Conservation (phyloP, 2,113 vertebrate genomes). For the Lepisosteus osseus region DNA sequence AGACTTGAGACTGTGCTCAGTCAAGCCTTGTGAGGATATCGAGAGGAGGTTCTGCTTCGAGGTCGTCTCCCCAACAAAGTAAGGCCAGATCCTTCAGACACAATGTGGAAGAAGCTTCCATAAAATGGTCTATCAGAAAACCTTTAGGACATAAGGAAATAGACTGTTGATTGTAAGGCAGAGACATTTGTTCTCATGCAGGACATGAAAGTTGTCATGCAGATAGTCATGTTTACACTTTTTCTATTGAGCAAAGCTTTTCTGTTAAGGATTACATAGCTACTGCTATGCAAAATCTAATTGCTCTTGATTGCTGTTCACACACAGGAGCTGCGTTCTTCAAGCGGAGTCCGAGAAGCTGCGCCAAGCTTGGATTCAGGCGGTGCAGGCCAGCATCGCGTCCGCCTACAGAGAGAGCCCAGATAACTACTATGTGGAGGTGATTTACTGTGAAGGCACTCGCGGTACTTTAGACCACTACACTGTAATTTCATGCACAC, state of each 20-base stretch:
- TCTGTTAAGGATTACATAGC: too few species aligned
- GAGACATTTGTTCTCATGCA: too few species aligned
- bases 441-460: slow-evolving; percentile 34
- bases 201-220: too few species aligned
- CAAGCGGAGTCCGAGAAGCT: slow-evolving; percentile 95
- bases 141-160: too few species aligned
- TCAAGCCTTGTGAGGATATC: slow-evolving; percentile 93
- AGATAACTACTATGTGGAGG: slow-evolving; percentile 84
- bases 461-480: too few species aligned
- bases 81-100: slow-evolving; percentile 40
- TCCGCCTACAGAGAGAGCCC: slow-evolving; percentile 93
- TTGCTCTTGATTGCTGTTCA: not conserved
- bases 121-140: too few species aligned
- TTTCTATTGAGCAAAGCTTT: too few species aligned
- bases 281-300: too few species aligned
- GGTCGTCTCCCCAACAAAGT: slow-evolving; percentile 95
- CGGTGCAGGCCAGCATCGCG: slow-evolving; percentile 93
- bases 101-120: too few species aligned
- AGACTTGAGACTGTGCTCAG: slow-evolving; percentile 88
- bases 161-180: too few species aligned
- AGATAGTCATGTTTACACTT: too few species aligned
- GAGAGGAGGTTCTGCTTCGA: slow-evolving; percentile 97
- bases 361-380: slow-evolving; percentile 90
- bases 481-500: too few species aligned
- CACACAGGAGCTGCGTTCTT: slow-evolving; percentile 90